These are phyloP conservation scores for Aleadryas rufinucha DNA, from an alignment of 2,113 vertebrate genomes.

Conservation along the genomic window DNA sequence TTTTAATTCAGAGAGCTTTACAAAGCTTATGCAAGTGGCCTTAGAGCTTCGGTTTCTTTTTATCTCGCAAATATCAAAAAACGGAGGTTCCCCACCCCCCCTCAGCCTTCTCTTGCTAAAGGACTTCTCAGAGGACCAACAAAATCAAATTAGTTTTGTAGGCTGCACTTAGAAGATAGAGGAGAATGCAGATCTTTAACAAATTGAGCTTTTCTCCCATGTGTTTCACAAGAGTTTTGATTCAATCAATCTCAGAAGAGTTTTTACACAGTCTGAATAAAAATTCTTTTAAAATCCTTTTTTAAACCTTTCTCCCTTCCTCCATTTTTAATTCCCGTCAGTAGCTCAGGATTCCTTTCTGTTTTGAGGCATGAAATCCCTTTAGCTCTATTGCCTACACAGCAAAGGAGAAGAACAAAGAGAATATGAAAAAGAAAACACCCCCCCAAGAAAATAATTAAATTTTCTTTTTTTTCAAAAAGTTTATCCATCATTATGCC, in stretches of 20 bases:
- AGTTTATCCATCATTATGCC: not conserved
- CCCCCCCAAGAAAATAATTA: not conserved
- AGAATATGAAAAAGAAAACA: not conserved
- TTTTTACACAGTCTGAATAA: not conserved
- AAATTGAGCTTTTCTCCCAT: not conserved
- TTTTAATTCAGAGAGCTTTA: not conserved
- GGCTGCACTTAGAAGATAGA: not conserved
- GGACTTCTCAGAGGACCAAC: not conserved
- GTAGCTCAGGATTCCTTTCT: not conserved
- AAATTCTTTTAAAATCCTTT: not conserved
- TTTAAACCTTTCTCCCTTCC: not conserved
- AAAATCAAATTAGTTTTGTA: not conserved
- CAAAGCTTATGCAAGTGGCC: not conserved
- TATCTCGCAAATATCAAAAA: not conserved
- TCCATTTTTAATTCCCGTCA: not conserved
- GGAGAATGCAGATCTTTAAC: not conserved
- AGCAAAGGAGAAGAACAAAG: conserved; percentile 21
- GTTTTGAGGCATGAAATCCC: conserved; percentile 15
- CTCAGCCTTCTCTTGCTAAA: not conserved
- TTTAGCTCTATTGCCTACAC: not conserved
- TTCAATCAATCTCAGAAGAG: not conserved
- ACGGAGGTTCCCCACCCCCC: not conserved
- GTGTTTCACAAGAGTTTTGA: not conserved
- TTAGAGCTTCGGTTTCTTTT: conserved; percentile 3
- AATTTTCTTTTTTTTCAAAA: not conserved